Conservation (phyloP, 2,888 invertebrate genomes). For the Capitulum mitella region DNA sequence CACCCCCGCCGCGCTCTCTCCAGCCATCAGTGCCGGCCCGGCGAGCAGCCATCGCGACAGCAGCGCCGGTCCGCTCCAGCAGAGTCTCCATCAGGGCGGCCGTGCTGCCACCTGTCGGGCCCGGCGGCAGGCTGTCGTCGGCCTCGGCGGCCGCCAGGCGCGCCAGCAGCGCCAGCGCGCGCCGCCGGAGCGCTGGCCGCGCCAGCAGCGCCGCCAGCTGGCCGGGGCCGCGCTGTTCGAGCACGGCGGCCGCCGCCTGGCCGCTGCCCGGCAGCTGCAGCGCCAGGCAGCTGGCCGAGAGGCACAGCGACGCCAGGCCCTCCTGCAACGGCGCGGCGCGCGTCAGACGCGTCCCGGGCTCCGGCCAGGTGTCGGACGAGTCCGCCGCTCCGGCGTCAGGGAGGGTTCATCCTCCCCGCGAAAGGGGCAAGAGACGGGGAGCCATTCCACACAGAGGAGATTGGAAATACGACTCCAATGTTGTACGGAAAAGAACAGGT, state of each 20-base stretch:
- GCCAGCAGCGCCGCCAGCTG: neutral
- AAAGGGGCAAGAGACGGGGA: too few species aligned
- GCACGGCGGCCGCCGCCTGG: neutral
- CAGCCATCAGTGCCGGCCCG: too few species aligned
- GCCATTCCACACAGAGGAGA: too few species aligned
- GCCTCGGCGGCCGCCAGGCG: constrained; percentile 16
- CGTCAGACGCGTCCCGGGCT: too few species aligned
- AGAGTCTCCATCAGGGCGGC: neutral
- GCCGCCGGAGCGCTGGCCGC: neutral
- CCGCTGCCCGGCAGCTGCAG: neutral
- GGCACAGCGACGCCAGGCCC: neutral
- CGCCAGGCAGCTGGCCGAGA: neutral
- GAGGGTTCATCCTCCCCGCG: too few species aligned
- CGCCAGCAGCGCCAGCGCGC: neutral
- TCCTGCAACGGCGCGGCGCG: neutral
- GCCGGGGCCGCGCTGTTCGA: neutral
- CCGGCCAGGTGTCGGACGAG: too few species aligned
- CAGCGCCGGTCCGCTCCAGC: neutral
- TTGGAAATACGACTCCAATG: too few species aligned
- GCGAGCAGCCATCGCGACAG: neutral
- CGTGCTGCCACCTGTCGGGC: neutral
- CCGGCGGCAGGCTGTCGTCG: neutral
- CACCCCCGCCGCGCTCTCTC: too few species aligned
- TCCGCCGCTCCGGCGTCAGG: too few species aligned
- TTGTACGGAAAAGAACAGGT: too few species aligned